Percentiles rank a stretch among this genome's conserved stretches.
Evolutionary conservation across 2,888 invertebrate species (phyloP).

Genomic region (Dioctria rufipes): DNA sequence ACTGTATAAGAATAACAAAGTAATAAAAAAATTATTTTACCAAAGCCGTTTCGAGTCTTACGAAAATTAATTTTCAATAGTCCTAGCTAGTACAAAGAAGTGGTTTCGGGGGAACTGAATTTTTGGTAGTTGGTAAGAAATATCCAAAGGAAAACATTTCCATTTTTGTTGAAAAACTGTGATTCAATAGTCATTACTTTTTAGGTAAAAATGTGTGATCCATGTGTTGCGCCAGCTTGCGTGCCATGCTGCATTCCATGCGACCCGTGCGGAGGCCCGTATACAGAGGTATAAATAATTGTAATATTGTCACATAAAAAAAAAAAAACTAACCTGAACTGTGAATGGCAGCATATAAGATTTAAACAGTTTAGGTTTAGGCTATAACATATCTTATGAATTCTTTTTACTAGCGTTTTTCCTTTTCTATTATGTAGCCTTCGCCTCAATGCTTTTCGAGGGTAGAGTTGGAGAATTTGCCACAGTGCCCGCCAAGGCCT

Average conservation of each 20-base stretch:
- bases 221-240: conserved; percentile 55
- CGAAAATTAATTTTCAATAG: background rate
- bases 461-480: conserved; percentile 66
- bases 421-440: conserved; percentile 61
- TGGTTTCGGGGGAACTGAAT: background rate
- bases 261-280: conserved; percentile 64
- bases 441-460: conserved; percentile 67
- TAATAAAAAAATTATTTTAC: too few relatives aligned
- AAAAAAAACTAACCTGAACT: background rate
- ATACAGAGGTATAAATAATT: conserved; percentile 64
- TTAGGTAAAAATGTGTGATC: conserved; percentile 30
- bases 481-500: conserved; percentile 67
- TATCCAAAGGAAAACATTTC: background rate
- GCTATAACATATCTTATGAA: background rate
- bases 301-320: background rate
- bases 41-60: background rate
- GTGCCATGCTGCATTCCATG: conserved; percentile 64
- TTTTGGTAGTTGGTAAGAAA: background rate
- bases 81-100: background rate
- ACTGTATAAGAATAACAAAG: too few relatives aligned
- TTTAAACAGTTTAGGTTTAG: conserved; percentile 9
- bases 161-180: too few relatives aligned
- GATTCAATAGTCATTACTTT: background rate
- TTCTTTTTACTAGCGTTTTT: too few relatives aligned
- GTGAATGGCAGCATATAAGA: background rate